Percentiles rank a stretch among this genome's conserved stretches.
These are phyloP conservation scores for Pandion haliaetus DNA, from an alignment of 2,113 vertebrate species.

Conservation along the genomic window DNA sequence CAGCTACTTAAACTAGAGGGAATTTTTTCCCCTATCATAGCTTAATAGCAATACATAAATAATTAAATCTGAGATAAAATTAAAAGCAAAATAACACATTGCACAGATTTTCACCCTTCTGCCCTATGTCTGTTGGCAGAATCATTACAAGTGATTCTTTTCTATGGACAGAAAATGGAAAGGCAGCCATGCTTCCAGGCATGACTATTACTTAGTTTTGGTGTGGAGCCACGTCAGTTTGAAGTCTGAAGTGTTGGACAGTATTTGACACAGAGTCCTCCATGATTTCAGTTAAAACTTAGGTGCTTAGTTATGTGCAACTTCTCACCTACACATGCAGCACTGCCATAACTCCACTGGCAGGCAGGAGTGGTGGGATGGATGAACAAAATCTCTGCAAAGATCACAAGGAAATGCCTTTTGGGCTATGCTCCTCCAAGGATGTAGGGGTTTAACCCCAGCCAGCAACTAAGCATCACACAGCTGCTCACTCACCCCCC, in stretches of 20 bases:
- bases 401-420: fast-evolving
- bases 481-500: too few species aligned
- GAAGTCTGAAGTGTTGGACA: not conserved
- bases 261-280: not conserved
- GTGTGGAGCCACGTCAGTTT: not conserved
- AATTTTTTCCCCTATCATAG: not conserved
- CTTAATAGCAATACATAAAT: not conserved
- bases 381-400: not conserved
- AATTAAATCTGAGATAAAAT: not conserved
- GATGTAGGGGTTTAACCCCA: too few species aligned
- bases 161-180: not conserved
- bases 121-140: not conserved
- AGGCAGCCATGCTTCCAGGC: not conserved
- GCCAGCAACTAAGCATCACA: too few species aligned
- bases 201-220: not conserved
- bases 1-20: not conserved
- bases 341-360: not conserved
- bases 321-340: not conserved
- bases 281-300: not conserved
- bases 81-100: not conserved
- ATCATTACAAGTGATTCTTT: not conserved
- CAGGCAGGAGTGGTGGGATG: not conserved
- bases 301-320: fast-evolving
- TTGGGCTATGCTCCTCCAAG: not conserved
- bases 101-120: not conserved